These are phyloP conservation scores for Gallinago nigripennis DNA, from an alignment of 2,797 vertebrate species.

Conservation along the genomic window DNA sequence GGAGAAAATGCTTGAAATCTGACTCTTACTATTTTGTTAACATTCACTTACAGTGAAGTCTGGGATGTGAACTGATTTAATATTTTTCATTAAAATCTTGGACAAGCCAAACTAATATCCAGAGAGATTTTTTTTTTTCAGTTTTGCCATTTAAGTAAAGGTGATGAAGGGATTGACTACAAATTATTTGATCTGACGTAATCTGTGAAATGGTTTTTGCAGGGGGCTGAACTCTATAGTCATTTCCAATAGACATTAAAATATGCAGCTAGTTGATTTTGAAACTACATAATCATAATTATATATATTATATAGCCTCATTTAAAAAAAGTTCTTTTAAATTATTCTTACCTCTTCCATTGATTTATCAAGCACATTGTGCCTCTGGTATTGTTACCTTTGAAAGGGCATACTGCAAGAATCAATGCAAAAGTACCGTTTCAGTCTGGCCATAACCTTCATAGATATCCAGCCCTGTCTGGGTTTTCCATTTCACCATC, in stretches of 20 bases:
- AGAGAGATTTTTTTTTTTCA: background rate
- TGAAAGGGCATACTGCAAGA: background rate
- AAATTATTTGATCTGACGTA: background rate
- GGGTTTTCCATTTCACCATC: conserved; percentile 78
- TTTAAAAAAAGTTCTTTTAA: background rate
- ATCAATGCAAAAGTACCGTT: conserved; percentile 73
- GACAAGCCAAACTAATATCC: background rate
- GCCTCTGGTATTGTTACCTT: background rate
- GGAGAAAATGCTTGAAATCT: background rate
- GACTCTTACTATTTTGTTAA: background rate
- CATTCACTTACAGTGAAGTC: background rate
- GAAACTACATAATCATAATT: background rate
- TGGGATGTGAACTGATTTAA: background rate
- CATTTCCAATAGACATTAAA: background rate
- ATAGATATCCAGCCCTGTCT: conserved; percentile 82
- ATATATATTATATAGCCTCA: background rate
- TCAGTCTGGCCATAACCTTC: conserved; percentile 87
- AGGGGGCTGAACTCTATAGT: background rate
- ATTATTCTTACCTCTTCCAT: background rate
- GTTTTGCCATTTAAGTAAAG: background rate
- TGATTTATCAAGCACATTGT: background rate
- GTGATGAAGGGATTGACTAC: background rate
- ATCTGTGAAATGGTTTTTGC: background rate
- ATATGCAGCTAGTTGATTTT: background rate
- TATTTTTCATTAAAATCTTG: background rate